phyloP scores from a whole-genome alignment of 37 sponge, comb jelly and placozoan genomes.

The Lycopodina hypogea region DNA sequence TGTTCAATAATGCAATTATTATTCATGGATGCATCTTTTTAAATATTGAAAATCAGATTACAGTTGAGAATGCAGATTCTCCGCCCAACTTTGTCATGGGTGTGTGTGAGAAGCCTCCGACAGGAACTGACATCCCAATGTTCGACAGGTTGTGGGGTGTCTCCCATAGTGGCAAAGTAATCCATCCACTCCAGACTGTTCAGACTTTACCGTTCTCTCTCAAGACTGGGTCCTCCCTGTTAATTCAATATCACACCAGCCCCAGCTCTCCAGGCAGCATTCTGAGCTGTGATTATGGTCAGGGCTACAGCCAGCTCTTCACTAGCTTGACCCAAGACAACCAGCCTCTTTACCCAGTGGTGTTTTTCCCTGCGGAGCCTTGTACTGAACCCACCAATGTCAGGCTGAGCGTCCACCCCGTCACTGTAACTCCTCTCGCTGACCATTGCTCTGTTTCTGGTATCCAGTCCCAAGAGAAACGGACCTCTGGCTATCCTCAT shows the following conservation, averaged over 20 bases:
- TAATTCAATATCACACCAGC: not conserved
- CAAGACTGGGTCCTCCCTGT: slow-evolving; percentile 1
- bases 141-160: not conserved
- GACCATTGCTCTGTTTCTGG: not conserved
- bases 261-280: not conserved
- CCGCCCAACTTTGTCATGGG: not conserved
- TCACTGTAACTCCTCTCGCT: not conserved
- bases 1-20: too few relatives aligned
- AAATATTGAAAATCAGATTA: not conserved
- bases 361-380: not conserved
- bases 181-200: not conserved
- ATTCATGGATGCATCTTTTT: too few relatives aligned
- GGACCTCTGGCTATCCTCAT: slow-evolving; percentile 48
- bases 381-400: not conserved
- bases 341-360: not conserved
- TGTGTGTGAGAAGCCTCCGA: not conserved
- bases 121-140: not conserved
- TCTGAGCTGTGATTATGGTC: slow-evolving; percentile 2
- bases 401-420: slow-evolving; percentile 15
- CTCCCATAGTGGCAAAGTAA: not conserved
- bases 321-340: not conserved
- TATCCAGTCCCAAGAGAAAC: slow-evolving; percentile 3
- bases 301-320: not conserved
- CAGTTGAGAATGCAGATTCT: not conserved
- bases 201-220: not conserved